Percentiles rank a stretch among this genome's conserved stretches.
Conservation (phyloP, 2,888 invertebrate genomes). For the Clepsis dumicolana region DNA sequence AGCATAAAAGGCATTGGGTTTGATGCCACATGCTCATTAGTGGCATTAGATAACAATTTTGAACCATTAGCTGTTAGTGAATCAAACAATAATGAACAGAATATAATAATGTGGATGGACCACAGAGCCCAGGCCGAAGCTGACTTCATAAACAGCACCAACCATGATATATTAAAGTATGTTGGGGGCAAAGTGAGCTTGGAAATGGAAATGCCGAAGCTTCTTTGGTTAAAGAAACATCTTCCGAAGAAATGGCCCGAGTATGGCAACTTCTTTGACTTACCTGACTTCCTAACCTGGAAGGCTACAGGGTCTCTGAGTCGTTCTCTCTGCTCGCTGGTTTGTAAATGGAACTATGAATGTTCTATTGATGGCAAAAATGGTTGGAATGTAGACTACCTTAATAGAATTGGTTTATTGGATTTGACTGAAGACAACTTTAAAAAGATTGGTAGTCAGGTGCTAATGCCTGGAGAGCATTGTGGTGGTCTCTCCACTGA, state of each 20-base stretch:
- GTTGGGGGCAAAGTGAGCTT: conserved; percentile 97
- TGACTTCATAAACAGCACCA: conserved; percentile 90
- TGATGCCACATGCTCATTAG: conserved; percentile 98
- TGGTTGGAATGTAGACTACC: conserved; percentile 92
- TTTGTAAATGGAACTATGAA: conserved; percentile 97
- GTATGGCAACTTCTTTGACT: conserved; percentile 93
- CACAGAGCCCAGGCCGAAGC: conserved; percentile 94
- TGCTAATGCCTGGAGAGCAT: conserved; percentile 90
- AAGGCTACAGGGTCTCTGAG: conserved; percentile 91
- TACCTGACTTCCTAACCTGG: conserved; percentile 98
- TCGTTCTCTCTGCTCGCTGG: conserved; percentile 96
- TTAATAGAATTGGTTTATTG: conserved; percentile 90
- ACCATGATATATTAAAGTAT: conserved; percentile 92
- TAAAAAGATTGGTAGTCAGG: conserved; percentile 88
- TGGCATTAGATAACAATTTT: conserved; percentile 90
- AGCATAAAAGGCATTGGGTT: conserved; percentile 95
- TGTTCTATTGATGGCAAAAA: conserved; percentile 85
- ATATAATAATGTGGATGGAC: conserved; percentile 97
- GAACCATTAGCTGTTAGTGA: conserved; percentile 90
- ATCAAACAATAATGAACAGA: conserved; percentile 89
- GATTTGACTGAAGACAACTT: conserved; percentile 90
- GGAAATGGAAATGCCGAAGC: conserved; percentile 99
- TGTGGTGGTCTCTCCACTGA: conserved; percentile 88
- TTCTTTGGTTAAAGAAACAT: conserved; percentile 95
- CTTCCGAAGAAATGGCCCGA: conserved; percentile 89